Conservation (phyloP, 2,113 vertebrate genomes). For the Lagenorhynchus albirostris region DNA sequence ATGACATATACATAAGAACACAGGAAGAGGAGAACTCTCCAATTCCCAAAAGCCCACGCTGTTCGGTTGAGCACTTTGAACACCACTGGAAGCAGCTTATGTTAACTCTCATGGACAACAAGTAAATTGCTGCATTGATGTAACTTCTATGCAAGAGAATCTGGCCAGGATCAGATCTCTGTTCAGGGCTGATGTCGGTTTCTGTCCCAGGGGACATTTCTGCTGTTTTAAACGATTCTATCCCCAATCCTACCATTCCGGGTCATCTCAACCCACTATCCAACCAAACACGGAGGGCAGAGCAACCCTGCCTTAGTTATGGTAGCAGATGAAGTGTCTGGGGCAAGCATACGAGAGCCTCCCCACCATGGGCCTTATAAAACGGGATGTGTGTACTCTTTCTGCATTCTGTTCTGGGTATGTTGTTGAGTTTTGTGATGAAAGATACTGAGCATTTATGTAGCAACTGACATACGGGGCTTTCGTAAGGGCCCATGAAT, state of each 20-base stretch:
- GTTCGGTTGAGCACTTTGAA: not conserved
- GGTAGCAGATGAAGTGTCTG: not conserved
- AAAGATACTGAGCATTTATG: not conserved
- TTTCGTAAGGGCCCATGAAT: not conserved
- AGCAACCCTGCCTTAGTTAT: not conserved
- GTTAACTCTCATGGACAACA: not conserved
- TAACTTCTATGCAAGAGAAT: not conserved
- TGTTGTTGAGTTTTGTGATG: not conserved
- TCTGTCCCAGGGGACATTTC: not conserved
- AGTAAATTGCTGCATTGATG: not conserved
- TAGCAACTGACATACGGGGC: not conserved
- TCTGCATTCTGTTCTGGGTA: not conserved
- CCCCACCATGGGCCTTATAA: not conserved
- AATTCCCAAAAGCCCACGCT: not conserved
- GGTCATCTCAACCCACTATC: not conserved
- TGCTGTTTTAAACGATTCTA: constrained; percentile 8
- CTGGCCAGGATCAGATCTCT: not conserved
- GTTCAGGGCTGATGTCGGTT: not conserved
- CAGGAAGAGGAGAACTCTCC: not conserved
- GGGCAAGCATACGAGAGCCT: not conserved
- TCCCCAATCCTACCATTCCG: not conserved
- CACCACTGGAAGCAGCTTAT: not conserved
- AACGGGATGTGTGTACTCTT: not conserved
- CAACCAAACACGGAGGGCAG: not conserved
- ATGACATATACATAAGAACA: not conserved